A percentile compares a stretch with the other conserved stretches of the same genome.
phyloP scores from a whole-genome alignment of 1,140 invertebrate genomes.

The Dolichoris vasculosae region DNA sequence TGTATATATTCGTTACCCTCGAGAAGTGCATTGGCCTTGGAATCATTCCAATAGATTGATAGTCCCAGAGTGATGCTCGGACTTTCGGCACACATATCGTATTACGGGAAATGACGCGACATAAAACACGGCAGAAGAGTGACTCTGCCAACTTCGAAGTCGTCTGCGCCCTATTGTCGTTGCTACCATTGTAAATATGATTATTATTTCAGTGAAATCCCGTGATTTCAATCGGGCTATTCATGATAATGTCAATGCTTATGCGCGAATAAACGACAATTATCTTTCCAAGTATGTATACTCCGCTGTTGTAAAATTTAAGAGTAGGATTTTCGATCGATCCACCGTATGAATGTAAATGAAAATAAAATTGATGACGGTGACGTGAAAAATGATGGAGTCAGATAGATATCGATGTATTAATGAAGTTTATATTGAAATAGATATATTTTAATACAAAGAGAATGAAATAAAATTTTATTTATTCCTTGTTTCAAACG shows the following conservation, averaged over 20 bases:
- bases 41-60: conserved; percentile 73
- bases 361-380: background rate
- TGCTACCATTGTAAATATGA: conserved; percentile 39
- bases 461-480: too few species aligned
- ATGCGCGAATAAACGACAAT: conserved; percentile 20
- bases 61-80: conserved; percentile 70
- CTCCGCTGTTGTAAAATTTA: background rate
- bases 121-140: conserved; percentile 37
- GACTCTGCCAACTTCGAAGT: conserved; percentile 34
- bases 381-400: background rate
- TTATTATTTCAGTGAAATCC: conserved; percentile 42
- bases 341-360: background rate
- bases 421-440: too few species aligned
- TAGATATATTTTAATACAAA: too few species aligned
- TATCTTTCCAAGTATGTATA: background rate
- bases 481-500: too few species aligned
- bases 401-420: too few species aligned
- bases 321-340: background rate
- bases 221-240: background rate
- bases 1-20: conserved; percentile 59
- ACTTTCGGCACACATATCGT: conserved; percentile 66
- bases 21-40: conserved; percentile 70
- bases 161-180: conserved; percentile 8
- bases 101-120: conserved; percentile 69
- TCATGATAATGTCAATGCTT: background rate